Percentiles rank a stretch among this genome's conserved stretches.
phyloP scores from a whole-genome alignment of 2,113 vertebrate species.

The Halcyon malimbica region DNA sequence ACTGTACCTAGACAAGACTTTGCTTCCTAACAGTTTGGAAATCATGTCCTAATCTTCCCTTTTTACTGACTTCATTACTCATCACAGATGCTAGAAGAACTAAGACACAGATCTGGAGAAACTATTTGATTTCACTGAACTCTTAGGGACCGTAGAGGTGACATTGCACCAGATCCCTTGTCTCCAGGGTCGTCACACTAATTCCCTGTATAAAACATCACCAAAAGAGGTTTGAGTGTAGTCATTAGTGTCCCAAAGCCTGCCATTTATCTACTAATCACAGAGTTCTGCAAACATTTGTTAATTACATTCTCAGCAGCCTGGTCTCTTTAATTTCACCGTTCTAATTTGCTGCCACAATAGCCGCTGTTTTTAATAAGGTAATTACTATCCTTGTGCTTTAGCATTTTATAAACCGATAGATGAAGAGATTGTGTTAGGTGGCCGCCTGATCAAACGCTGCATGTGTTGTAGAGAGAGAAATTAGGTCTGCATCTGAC shows the following conservation, averaged over 20 bases:
- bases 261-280: neutral
- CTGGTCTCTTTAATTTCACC: neutral
- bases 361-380: neutral
- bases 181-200: neutral
- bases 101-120: neutral
- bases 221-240: neutral
- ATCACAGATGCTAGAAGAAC: neutral
- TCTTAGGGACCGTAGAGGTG: neutral
- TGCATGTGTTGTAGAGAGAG: neutral
- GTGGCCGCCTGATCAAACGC: neutral
- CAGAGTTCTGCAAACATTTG: neutral
- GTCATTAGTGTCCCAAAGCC: neutral
- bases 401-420: neutral
- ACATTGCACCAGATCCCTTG: neutral
- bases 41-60: neutral
- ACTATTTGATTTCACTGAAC: neutral
- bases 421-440: neutral
- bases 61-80: neutral
- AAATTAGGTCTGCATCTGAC: neutral
- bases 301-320: conserved; percentile 15
- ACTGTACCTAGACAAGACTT: neutral
- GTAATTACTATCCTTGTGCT: neutral
- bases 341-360: neutral
- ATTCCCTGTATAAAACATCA: neutral
- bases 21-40: neutral